Conservation (phyloP, 2,113 vertebrate species). For the Perca schrenkii region DNA sequence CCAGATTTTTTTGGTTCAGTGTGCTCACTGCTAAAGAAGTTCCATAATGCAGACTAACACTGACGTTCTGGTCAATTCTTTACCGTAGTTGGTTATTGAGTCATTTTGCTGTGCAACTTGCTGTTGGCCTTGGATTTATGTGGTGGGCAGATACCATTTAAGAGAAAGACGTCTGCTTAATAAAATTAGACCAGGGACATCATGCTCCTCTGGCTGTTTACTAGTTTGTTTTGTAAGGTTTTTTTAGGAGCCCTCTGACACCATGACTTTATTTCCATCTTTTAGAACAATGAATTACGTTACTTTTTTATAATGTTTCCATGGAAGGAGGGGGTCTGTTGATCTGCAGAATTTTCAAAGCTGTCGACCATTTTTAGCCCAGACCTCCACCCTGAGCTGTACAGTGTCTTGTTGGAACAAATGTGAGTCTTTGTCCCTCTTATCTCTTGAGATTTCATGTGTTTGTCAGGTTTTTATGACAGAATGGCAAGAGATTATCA, state of each 20-base stretch:
- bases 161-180: slow-evolving; percentile 23
- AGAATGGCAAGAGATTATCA: slow-evolving; percentile 60
- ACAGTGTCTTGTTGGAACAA: slow-evolving; percentile 78
- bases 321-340: slow-evolving; percentile 42
- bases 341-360: slow-evolving; percentile 52
- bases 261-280: slow-evolving; percentile 45
- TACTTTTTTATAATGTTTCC: slow-evolving; percentile 68
- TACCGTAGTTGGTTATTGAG: slow-evolving; percentile 32
- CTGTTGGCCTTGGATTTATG: slow-evolving; percentile 16
- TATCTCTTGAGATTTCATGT: slow-evolving; percentile 65
- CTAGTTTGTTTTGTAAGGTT: slow-evolving; percentile 48
- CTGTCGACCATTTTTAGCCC: slow-evolving; percentile 53
- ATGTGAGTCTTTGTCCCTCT: slow-evolving; percentile 76
- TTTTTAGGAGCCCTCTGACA: slow-evolving; percentile 47
- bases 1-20: not conserved
- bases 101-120: slow-evolving; percentile 58
- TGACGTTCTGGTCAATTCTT: slow-evolving; percentile 37
- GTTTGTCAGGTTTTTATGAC: slow-evolving; percentile 78
- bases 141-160: slow-evolving; percentile 14
- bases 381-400: slow-evolving; percentile 55
- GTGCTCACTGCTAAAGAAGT: slow-evolving; percentile 28
- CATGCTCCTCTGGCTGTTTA: slow-evolving; percentile 53
- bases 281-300: slow-evolving; percentile 44
- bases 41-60: slow-evolving; percentile 25
- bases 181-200: slow-evolving; percentile 18